phyloP scores from a whole-genome alignment of 2,797 vertebrate species.

The Siniperca undulata region DNA sequence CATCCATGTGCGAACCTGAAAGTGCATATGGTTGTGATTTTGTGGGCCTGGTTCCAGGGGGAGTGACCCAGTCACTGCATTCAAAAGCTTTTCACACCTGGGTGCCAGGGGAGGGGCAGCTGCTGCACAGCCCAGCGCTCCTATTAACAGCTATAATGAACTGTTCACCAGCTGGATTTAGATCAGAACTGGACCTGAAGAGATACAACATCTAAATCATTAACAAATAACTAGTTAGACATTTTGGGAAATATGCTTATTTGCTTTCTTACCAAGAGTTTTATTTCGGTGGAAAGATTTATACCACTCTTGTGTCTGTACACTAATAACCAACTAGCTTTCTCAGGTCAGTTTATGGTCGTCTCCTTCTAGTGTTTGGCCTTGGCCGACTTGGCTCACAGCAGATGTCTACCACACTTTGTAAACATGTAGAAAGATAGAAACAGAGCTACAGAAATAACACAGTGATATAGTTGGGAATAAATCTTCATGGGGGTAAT shows the following conservation, averaged over 20 bases:
- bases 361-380: neutral
- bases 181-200: neutral
- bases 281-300: neutral
- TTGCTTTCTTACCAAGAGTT: neutral
- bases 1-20: constrained; percentile 41
- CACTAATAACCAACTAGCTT: neutral
- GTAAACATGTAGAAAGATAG: neutral
- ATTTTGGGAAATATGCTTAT: neutral
- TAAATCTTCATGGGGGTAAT: constrained; percentile 16
- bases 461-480: neutral
- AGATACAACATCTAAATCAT: neutral
- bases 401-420: neutral
- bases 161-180: constrained; percentile 34
- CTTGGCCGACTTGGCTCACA: constrained; percentile 9
- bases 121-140: constrained; percentile 28
- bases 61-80: constrained; percentile 23
- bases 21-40: constrained; percentile 57
- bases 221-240: neutral
- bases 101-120: constrained; percentile 47
- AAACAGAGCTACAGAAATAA: constrained; percentile 14
- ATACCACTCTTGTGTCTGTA: neutral
- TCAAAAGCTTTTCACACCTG: constrained; percentile 70
- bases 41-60: constrained; percentile 26
- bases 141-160: constrained; percentile 53
- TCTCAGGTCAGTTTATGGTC: neutral